phyloP scores from a whole-genome alignment of 2,797 vertebrate species.

The Cryptoprocta ferox region DNA sequence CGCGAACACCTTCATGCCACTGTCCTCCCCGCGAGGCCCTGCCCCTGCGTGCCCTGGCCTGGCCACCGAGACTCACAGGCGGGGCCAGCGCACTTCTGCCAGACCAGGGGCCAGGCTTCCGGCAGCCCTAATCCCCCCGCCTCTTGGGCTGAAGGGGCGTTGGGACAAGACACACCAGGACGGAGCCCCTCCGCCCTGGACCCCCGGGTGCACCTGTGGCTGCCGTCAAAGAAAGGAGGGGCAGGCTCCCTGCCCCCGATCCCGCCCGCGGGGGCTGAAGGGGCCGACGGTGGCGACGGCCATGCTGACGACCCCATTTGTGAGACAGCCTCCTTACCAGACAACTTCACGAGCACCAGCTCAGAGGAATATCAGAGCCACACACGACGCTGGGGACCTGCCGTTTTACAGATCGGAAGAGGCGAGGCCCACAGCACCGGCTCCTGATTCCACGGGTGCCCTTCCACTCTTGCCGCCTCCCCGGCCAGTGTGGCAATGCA shows the following conservation, averaged over 20 bases:
- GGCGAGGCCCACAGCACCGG: neutral
- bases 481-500: neutral
- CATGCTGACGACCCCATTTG: too few relatives aligned
- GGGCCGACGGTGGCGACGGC: accelerated
- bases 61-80: neutral
- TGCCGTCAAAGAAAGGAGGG: neutral
- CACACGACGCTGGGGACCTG: neutral
- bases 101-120: neutral
- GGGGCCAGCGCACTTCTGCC: neutral
- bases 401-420: neutral
- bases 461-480: neutral
- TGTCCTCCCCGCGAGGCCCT: accelerated
- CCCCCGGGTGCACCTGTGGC: neutral
- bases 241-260: neutral
- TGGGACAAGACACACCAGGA: neutral
- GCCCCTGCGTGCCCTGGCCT: neutral
- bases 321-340: neutral
- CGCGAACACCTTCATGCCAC: accelerated
- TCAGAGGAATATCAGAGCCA: neutral
- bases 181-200: neutral
- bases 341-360: neutral
- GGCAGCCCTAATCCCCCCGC: neutral
- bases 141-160: neutral
- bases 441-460: neutral
- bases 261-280: neutral